Evolutionary conservation across 2,888 invertebrate genomes (phyloP).

Genomic region (Plebejus melissa): DNA sequence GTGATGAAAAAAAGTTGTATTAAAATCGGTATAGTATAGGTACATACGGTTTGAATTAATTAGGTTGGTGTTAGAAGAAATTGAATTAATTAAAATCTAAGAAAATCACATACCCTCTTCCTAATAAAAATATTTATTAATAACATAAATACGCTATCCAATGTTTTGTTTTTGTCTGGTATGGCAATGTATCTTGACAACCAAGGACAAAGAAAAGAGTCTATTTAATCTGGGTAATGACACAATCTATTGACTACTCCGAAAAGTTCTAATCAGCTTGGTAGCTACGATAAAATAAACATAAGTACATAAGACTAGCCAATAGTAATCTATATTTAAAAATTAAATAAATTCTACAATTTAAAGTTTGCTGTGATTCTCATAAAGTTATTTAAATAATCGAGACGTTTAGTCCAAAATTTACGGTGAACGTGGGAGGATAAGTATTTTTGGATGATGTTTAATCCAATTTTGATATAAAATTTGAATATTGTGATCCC

Average conservation of each 20-base stretch:
- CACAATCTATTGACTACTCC: too few species aligned
- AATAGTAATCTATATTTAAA: background rate
- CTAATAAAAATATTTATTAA: too few species aligned
- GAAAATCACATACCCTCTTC: too few species aligned
- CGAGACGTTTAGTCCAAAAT: background rate
- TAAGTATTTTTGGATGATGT: background rate
- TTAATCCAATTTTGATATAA: constrained; percentile 11
- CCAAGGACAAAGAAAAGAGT: too few species aligned
- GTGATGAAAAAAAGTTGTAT: constrained; percentile 5
- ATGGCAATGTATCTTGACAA: too few species aligned
- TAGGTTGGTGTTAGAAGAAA: too few species aligned
- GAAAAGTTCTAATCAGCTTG: too few species aligned
- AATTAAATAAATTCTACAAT: background rate
- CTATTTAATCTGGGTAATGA: too few species aligned
- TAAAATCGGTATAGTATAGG: background rate
- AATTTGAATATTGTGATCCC: background rate
- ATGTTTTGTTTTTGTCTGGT: too few species aligned
- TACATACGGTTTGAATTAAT: background rate
- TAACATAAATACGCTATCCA: too few species aligned
- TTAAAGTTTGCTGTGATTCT: constrained; percentile 2
- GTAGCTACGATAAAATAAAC: too few species aligned
- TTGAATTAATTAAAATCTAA: too few species aligned
- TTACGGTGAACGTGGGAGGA: background rate
- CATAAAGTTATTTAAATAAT: background rate
- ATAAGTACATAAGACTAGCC: background rate